These are phyloP conservation scores for Temnothorax nylanderi DNA, from an alignment of 1,140 invertebrate species.

Conservation along the genomic window DNA sequence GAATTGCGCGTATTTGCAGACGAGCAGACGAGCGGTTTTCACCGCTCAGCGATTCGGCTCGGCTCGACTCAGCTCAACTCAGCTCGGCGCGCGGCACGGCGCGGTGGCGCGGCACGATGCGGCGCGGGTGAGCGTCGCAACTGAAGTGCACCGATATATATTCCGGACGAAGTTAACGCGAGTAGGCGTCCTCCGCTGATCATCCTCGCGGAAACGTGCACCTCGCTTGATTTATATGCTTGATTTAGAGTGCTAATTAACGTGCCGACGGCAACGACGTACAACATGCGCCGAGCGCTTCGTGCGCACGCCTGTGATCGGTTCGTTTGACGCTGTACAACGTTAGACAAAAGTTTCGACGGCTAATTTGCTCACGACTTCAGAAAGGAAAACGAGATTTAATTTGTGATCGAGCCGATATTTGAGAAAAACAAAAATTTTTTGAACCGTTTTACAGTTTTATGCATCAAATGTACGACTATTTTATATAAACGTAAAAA, in stretches of 20 bases:
- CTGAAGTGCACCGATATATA: slow-evolving; percentile 41
- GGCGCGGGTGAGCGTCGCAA: slow-evolving; percentile 34
- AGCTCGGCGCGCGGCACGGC: too few species aligned
- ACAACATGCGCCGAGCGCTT: slow-evolving; percentile 56
- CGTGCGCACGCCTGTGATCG: slow-evolving; percentile 42
- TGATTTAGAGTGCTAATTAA: slow-evolving; percentile 72
- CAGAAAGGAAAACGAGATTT: background rate
- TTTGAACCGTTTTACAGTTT: background rate
- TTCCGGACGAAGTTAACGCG: slow-evolving; percentile 67
- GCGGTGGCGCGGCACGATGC: background rate
- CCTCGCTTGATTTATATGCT: slow-evolving; percentile 75
- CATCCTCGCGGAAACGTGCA: slow-evolving; percentile 71
- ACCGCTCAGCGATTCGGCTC: background rate
- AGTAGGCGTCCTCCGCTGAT: slow-evolving; percentile 70
- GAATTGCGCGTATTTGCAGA: slow-evolving; percentile 23
- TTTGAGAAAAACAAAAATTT: background rate
- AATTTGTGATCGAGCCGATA: background rate
- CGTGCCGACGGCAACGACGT: slow-evolving; percentile 66
- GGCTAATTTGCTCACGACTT: slow-evolving; percentile 33
- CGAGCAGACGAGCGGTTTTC: slow-evolving; percentile 10
- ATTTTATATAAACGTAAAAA: background rate
- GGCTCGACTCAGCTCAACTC: background rate
- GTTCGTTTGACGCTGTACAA: slow-evolving; percentile 59
- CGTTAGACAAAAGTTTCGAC: slow-evolving; percentile 49
- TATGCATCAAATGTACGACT: background rate